phyloP scores from a whole-genome alignment of 2,888 invertebrate genomes.

The Lathronympha strigana region DNA sequence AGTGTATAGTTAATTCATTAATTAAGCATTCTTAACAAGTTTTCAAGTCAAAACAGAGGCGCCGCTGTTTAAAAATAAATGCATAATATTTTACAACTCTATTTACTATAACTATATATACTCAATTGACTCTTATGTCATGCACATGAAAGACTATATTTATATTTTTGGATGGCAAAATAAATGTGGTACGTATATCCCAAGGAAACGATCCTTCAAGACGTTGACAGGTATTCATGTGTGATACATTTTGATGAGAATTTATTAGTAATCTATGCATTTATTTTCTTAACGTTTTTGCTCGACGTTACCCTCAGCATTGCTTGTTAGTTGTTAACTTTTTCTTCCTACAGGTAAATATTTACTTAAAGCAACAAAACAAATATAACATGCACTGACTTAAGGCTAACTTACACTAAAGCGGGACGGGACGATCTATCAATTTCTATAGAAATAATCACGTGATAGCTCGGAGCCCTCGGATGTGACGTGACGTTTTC shows the following conservation, averaged over 20 bases:
- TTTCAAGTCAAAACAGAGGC: constrained; percentile 31
- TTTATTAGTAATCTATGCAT: constrained; percentile 50
- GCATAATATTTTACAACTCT: not conserved
- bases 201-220: constrained; percentile 68
- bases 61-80: constrained; percentile 37
- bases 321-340: not conserved
- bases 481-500: too few species aligned
- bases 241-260: constrained; percentile 64
- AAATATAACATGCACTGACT: too few species aligned
- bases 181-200: constrained; percentile 40
- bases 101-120: not conserved
- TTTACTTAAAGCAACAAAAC: too few species aligned
- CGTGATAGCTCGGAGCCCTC: too few species aligned
- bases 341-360: not conserved
- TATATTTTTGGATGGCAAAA: constrained; percentile 1
- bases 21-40: constrained; percentile 33
- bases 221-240: constrained; percentile 62
- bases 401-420: too few species aligned
- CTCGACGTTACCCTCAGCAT: not conserved
- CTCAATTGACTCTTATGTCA: not conserved
- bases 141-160: not conserved
- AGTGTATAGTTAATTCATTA: constrained; percentile 19
- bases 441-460: too few species aligned
- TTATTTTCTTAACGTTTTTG: constrained; percentile 21
- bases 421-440: too few species aligned